Percentiles rank a stretch among this genome's conserved stretches.
Evolutionary conservation across 2,113 vertebrate genomes (phyloP).

Genomic region (Propithecus coquereli): DNA sequence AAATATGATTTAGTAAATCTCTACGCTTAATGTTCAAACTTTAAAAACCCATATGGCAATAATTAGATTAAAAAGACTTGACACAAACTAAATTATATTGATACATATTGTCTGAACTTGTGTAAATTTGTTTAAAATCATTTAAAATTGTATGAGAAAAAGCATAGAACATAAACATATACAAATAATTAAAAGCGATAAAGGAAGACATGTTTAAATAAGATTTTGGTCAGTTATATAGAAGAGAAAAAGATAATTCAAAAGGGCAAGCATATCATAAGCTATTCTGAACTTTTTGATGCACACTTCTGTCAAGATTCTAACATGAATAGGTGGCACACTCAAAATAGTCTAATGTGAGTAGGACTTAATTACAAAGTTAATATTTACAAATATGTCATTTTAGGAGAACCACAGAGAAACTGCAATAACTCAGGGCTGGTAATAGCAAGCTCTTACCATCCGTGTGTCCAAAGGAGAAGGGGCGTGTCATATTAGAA

Average conservation of each 20-base stretch:
- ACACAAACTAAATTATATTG: background rate
- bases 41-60: background rate
- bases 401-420: background rate
- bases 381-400: background rate
- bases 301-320: background rate
- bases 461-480: fast-evolving
- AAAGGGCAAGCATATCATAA: background rate
- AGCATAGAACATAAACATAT: background rate
- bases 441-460: background rate
- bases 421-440: background rate
- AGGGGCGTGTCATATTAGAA: background rate
- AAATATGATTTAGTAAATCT: background rate
- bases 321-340: background rate
- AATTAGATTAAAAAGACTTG: background rate
- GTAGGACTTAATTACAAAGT: background rate
- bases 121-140: background rate
- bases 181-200: background rate
- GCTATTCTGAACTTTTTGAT: background rate
- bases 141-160: background rate
- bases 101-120: background rate
- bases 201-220: background rate
- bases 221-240: background rate
- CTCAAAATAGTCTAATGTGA: background rate
- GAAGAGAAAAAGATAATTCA: background rate
- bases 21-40: background rate